Evolutionary conservation across 1,140 invertebrate species (phyloP), one percentile per base, ranked within the genome.

Genomic region (Papilio glaucus): DNA sequence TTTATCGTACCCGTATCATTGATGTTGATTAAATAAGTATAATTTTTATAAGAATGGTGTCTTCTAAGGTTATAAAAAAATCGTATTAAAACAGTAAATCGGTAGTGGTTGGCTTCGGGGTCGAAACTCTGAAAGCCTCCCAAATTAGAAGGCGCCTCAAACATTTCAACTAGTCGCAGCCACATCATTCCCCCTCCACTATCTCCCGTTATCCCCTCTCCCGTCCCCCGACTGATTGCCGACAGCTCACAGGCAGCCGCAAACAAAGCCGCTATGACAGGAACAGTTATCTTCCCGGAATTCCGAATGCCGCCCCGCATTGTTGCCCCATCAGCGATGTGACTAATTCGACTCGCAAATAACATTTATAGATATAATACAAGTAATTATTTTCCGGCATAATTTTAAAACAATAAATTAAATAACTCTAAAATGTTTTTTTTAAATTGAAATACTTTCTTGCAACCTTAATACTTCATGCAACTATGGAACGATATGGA

Each of bases 111-210:
- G 53, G 65, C 60, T 49, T 78, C 69, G 76, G 75, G 78, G 82
- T 81, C 80, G 83, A 80, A 84, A 82, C 79, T 80, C 73, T 77
- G 80, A 75, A 72, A 67, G 72, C 77, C 81, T 77, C 72, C 74
- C 79, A 87, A 85, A 87, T 89, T 88, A 84, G 82, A 84, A 84
- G 78, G 79, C 79, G 78, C 71, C 79, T 82, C 79, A 83, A 83
- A 85, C 80, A 79, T 84, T 85, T 83, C 80, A 81, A 83, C 78
- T 75, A 83, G 76, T 76, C 61, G 60, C 33, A 74, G 71, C 41
- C 77, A 76, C 74, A 73, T 74, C 71, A 57, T 77, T 57, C 62
- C 60, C 72, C 77, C 72, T 69, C 71, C 65, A 42, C 41, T 42
- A 49, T 57, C 26, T 24, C 60, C 72, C 42, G 62, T 63, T 42